Conservation (phyloP, 1,140 invertebrate species). For the Colletes gigas region DNA sequence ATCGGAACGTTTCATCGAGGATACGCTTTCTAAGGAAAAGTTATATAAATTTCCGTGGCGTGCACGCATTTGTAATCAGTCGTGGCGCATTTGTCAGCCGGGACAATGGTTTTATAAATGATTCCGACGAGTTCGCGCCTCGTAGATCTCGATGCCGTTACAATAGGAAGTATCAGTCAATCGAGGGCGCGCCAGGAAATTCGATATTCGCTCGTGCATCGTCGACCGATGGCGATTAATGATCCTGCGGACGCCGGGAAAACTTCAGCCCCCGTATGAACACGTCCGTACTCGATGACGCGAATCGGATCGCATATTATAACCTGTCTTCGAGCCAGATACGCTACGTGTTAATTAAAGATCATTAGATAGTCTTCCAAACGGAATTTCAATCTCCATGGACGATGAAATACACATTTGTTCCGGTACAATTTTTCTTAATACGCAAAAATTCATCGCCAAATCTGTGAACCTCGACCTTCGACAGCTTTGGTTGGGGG, state of each 20-base stretch:
- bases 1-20: slow-evolving; percentile 25
- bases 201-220: slow-evolving; percentile 65
- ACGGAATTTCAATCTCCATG: slow-evolving; percentile 3
- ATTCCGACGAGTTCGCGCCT: slow-evolving; percentile 57
- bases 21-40: slow-evolving; percentile 20
- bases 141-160: slow-evolving; percentile 57
- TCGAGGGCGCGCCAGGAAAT: slow-evolving; percentile 69
- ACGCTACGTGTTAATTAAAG: slow-evolving; percentile 33
- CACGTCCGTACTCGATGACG: background rate
- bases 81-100: slow-evolving; percentile 55
- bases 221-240: slow-evolving; percentile 59
- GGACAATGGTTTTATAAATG: slow-evolving; percentile 64
- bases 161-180: slow-evolving; percentile 67
- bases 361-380: slow-evolving; percentile 21
- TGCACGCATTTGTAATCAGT: slow-evolving; percentile 30
- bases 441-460: background rate
- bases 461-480: background rate
- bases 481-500: too few relatives aligned
- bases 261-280: slow-evolving; percentile 28
- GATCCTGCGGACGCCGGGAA: slow-evolving; percentile 23
- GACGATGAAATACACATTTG: background rate
- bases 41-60: slow-evolving; percentile 29
- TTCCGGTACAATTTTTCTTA: background rate
- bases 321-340: background rate
- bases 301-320: background rate